phyloP scores from a whole-genome alignment of 2,888 invertebrate genomes.

The Andrena flavipes region DNA sequence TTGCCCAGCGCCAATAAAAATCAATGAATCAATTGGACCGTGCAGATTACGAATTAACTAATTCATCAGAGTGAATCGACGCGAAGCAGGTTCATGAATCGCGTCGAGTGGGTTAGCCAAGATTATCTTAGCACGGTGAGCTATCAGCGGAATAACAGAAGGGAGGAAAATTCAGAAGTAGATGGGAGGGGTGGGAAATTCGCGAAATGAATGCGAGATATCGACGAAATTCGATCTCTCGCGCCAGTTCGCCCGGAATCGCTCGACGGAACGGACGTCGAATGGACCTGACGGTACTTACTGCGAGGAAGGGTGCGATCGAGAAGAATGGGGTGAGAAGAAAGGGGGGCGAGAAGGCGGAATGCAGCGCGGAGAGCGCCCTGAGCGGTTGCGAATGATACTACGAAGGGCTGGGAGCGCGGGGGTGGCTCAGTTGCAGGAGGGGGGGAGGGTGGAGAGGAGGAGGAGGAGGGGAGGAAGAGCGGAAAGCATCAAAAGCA shows the following conservation, averaged over 20 bases:
- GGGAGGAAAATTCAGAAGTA: neutral
- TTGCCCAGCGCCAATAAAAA: neutral
- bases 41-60: constrained; percentile 20
- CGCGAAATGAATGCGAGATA: constrained; percentile 65
- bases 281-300: constrained; percentile 70
- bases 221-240: constrained; percentile 67
- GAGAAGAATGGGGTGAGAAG: constrained; percentile 67
- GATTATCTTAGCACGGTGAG: constrained; percentile 46
- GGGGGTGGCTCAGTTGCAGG: constrained; percentile 75
- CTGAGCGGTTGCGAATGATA: constrained; percentile 69
- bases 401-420: constrained; percentile 64
- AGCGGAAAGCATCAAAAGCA: constrained; percentile 85
- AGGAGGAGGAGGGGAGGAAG: constrained; percentile 52
- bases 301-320: constrained; percentile 66
- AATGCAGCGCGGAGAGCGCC: constrained; percentile 69
- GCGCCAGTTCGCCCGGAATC: constrained; percentile 57
- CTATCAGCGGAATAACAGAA: neutral
- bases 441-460: neutral
- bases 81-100: constrained; percentile 23
- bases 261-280: constrained; percentile 56
- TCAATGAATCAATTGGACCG: neutral
- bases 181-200: neutral
- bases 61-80: neutral
- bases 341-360: constrained; percentile 66
- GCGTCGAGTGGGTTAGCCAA: constrained; percentile 38